A percentile compares a stretch with the other conserved stretches of the same genome.
Evolutionary conservation across 2,888 invertebrate species (phyloP).

Genomic region (Pycnomerus fuliginosus): DNA sequence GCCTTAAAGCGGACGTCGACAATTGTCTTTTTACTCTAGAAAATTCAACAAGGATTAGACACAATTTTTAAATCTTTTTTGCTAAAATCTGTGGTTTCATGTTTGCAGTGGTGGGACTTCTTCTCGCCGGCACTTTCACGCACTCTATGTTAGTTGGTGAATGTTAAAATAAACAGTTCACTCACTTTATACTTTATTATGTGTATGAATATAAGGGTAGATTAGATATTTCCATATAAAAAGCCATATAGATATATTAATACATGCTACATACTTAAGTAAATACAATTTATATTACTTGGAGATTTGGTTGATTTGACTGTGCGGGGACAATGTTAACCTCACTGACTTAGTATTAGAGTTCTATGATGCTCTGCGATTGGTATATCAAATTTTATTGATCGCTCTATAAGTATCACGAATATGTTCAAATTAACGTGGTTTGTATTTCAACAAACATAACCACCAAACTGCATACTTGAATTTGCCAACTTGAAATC

Average conservation of each 20-base stretch:
- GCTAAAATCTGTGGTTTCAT: constrained; percentile 3
- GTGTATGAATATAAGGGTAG: neutral
- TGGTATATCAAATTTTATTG: too few species aligned
- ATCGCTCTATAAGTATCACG: too few species aligned
- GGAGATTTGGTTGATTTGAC: neutral
- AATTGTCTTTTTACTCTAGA: constrained; percentile 52
- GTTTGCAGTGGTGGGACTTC: constrained; percentile 6
- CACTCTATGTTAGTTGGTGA: constrained; percentile 6
- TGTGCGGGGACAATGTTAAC: neutral
- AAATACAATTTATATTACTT: constrained; percentile 5
- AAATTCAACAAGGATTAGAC: constrained; percentile 18
- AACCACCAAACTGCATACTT: neutral
- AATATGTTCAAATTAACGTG: neutral
- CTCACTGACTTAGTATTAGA: neutral
- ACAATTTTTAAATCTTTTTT: neutral
- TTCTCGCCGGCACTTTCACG: neutral
- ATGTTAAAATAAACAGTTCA: constrained; percentile 18
- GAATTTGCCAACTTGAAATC: too few species aligned
- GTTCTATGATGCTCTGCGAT: too few species aligned
- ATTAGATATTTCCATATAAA: constrained; percentile 3
- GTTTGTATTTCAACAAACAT: neutral
- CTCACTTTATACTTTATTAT: constrained; percentile 4
- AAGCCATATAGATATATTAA: constrained; percentile 5
- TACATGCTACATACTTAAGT: constrained; percentile 3
- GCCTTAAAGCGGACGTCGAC: constrained; percentile 55